Evolutionary conservation across 2,113 vertebrate species (phyloP).

Genomic region (Dicerorhinus sumatrensis): DNA sequence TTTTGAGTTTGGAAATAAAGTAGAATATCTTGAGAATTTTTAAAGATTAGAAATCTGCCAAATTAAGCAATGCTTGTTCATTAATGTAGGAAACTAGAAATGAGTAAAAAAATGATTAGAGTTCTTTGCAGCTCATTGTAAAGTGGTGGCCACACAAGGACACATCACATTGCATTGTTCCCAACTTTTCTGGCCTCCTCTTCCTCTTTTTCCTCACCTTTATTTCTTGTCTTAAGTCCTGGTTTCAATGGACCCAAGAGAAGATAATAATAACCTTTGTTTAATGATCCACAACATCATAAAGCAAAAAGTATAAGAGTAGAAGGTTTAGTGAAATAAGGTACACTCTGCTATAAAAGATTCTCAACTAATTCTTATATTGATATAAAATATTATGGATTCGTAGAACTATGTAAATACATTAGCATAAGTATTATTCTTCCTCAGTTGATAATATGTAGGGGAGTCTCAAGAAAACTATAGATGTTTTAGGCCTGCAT

Average conservation of each 20-base stretch:
- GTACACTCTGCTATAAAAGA: constrained; percentile 42
- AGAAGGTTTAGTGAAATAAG: constrained; percentile 60
- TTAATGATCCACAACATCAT: constrained; percentile 53
- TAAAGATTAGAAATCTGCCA: not conserved
- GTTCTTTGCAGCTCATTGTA: not conserved
- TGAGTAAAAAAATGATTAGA: not conserved
- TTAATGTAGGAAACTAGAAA: not conserved
- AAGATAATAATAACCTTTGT: constrained; percentile 16
- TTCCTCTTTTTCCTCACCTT: not conserved
- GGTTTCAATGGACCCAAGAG: not conserved
- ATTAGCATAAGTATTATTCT: not conserved
- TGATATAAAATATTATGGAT: constrained; percentile 41
- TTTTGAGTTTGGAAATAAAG: not conserved
- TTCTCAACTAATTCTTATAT: not conserved
- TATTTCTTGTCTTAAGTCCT: constrained; percentile 12
- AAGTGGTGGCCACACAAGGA: not conserved
- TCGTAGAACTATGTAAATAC: constrained; percentile 53
- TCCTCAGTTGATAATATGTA: not conserved
- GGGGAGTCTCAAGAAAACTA: not conserved
- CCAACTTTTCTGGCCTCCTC: not conserved
- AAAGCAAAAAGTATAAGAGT: not conserved
- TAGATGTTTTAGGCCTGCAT: not conserved
- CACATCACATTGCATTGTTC: not conserved
- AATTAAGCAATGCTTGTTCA: not conserved
- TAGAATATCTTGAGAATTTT: not conserved